These are phyloP conservation scores for Andrena camellia DNA, from an alignment of 2,888 invertebrate species.

Conservation along the genomic window DNA sequence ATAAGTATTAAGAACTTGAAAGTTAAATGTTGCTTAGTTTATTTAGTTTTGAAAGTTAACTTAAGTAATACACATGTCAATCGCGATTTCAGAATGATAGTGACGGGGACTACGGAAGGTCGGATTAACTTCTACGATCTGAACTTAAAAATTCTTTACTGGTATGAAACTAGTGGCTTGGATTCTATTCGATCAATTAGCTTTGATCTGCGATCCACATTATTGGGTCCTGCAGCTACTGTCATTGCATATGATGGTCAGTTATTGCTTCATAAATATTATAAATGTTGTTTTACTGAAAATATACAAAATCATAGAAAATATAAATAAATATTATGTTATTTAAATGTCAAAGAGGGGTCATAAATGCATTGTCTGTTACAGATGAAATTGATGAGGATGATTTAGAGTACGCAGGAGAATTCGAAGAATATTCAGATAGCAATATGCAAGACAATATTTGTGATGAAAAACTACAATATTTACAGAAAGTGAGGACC, in stretches of 20 bases:
- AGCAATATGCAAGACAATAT: background rate
- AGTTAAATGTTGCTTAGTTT: too few relatives aligned
- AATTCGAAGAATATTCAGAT: slow-evolving; percentile 2
- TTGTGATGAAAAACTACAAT: background rate
- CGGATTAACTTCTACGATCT: slow-evolving; percentile 88
- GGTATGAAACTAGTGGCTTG: slow-evolving; percentile 86
- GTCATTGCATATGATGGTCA: slow-evolving; percentile 47
- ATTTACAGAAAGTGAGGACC: background rate
- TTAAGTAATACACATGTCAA: background rate
- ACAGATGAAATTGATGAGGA: slow-evolving; percentile 32
- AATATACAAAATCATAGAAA: background rate
- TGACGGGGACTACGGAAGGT: slow-evolving; percentile 87
- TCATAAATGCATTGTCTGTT: background rate
- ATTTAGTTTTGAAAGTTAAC: too few relatives aligned
- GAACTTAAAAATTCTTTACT: slow-evolving; percentile 87
- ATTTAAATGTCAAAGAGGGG: too few relatives aligned
- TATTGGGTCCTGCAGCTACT: slow-evolving; percentile 41
- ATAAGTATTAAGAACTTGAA: background rate
- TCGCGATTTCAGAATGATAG: slow-evolving; percentile 84
- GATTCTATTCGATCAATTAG: slow-evolving; percentile 86
- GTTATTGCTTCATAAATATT: background rate
- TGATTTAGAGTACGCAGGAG: slow-evolving; percentile 38
- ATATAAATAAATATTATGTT: background rate
- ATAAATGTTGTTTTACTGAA: background rate
- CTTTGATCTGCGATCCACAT: slow-evolving; percentile 84